These are phyloP conservation scores for Pandion haliaetus DNA, from an alignment of 2,113 vertebrate genomes.

Conservation along the genomic window DNA sequence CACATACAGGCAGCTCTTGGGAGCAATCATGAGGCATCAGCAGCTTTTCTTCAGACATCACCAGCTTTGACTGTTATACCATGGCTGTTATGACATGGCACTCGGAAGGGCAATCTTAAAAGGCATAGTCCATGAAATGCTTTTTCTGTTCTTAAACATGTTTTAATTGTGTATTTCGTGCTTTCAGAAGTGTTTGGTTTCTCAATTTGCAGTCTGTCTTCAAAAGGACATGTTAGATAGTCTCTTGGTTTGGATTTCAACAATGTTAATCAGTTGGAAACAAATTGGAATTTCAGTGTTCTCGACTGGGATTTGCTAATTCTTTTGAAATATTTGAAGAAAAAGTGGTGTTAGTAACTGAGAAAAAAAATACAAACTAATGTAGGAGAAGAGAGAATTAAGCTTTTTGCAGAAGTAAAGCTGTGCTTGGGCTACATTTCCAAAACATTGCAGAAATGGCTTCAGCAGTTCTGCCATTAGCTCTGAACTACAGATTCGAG, in stretches of 20 bases:
- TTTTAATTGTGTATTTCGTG: not conserved
- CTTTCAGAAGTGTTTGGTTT: not conserved
- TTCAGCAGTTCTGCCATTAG: not conserved
- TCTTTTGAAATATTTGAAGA: not conserved
- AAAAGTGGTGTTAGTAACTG: not conserved
- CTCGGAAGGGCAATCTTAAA: not conserved
- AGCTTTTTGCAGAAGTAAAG: not conserved
- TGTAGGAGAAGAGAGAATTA: not conserved
- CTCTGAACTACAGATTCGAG: not conserved
- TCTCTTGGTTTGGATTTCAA: not conserved
- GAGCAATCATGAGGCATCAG: constrained; percentile 22
- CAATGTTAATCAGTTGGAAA: not conserved
- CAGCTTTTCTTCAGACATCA: constrained; percentile 31
- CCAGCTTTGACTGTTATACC: not conserved
- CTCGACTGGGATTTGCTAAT: not conserved
- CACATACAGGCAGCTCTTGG: not conserved
- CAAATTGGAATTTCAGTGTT: not conserved
- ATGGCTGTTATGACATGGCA: not conserved
- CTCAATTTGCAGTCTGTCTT: not conserved
- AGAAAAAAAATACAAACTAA: not conserved
- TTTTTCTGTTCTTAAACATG: not conserved
- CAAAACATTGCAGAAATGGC: not conserved
- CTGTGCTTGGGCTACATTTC: not conserved
- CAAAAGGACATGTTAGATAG: not conserved
- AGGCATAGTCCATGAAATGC: not conserved